Base-by-base conservation (phyloP, 2,888 invertebrate species). In the Drosophila meridiana region DNA sequence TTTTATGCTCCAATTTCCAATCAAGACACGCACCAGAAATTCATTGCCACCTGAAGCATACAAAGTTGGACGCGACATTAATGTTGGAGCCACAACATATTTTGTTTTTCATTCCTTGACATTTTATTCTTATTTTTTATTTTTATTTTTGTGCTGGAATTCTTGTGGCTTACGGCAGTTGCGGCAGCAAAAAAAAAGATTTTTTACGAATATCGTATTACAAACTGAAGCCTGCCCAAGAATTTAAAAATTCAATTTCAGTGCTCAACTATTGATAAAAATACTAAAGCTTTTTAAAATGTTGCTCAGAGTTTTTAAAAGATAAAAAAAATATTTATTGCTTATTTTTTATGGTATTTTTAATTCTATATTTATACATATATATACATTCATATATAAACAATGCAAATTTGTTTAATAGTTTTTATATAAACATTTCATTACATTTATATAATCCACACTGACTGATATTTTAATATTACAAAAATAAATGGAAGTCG, bases 41-140 rank as follows among this genome's bases (percentile, higher is more conserved):
- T 90, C 89, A 88, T 89, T 86, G 83, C 86, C 83, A 90, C 81
- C 89, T 88, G 90, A 90, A 88, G 86, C 86, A 90, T 89, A 79
- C 57, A 57, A 45, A 69, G 61, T 64, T 63, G 60, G 65, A 73
- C 59, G 56, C 68, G 63, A 65, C 47, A 72, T 60, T 69, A 53
- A 71, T 48, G 57, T 45, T 71, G 56, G 45, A 48, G 62, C 65
- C 65, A 67, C 65, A 59, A 38, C 55, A 48, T 56, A 56, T 56
- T 56, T 56, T 42, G 38, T 55, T 38, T 52, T 55, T 28, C 55
- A 55, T 55, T 38, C 55, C 40, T 38, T 38, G 7, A 2, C 14
- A 26, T 55, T 38, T 38, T 28, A 1, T n/a, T 42, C 36, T 40
- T 40, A 11, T 8, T 40, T 40, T n/a, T 26, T 1, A 3, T 34